Evolutionary conservation across 2,888 invertebrate genomes (phyloP).

Genomic region (Dermolepida albohirtum): DNA sequence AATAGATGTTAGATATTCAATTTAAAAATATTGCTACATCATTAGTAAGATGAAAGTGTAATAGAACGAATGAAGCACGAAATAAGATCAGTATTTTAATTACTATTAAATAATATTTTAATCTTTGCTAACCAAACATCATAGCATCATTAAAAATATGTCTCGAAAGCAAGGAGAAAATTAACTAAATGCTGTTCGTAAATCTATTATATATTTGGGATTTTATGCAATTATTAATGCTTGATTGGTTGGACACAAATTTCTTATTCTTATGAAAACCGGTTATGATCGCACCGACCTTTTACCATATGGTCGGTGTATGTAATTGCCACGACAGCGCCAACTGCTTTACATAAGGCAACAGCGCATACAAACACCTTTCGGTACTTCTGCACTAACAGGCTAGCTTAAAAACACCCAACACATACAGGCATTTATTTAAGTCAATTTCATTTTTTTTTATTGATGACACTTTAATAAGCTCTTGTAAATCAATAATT

Average conservation of each 20-base stretch:
- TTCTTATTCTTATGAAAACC: slow-evolving; percentile 18
- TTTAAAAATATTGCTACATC: slow-evolving; percentile 15
- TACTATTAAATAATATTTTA: no score
- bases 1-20: slow-evolving; percentile 20
- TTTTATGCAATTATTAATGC: slow-evolving; percentile 13
- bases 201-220: slow-evolving; percentile 10
- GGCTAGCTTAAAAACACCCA: neutral
- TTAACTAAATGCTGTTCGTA: neutral
- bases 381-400: neutral
- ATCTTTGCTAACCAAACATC: no score
- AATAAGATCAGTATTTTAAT: slow-evolving; percentile 14
- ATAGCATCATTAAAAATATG: no score
- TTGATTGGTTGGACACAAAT: slow-evolving; percentile 11
- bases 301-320: slow-evolving; percentile 18
- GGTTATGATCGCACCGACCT: slow-evolving; percentile 7
- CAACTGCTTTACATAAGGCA: slow-evolving; percentile 24
- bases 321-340: slow-evolving; percentile 4
- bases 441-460: slow-evolving; percentile 29
- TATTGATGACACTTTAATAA: slow-evolving; percentile 30
- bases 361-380: slow-evolving; percentile 18
- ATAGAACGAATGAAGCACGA: neutral
- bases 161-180: no score
- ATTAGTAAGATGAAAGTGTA: slow-evolving; percentile 1
- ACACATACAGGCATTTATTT: slow-evolving; percentile 9
- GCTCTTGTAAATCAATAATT: slow-evolving; percentile 32